Percentiles rank a stretch among this genome's conserved stretches.
These are phyloP conservation scores for Nematostella vectensis DNA, from an alignment of 92 coral and sea anemone species.

Conservation along the genomic window DNA sequence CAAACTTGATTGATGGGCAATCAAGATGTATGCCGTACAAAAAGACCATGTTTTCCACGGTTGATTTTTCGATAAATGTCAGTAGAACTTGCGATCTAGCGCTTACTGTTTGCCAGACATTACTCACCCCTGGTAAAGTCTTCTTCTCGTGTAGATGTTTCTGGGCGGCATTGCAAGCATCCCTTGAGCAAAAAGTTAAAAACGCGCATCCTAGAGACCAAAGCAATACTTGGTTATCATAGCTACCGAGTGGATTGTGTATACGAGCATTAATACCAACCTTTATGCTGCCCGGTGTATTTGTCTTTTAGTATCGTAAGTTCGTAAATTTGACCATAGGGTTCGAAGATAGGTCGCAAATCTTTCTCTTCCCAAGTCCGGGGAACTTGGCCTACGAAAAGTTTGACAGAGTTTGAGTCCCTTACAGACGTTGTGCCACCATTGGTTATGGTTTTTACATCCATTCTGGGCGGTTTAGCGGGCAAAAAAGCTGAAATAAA, in stretches of 20 bases:
- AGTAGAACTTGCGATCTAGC: too few species aligned
- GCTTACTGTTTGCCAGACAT: too few species aligned
- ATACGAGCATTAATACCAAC: conserved; percentile 26
- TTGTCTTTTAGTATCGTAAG: conserved; percentile 86
- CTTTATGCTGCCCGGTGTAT: conserved; percentile 89
- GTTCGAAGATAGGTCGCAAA: conserved; percentile 87
- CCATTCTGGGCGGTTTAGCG: conserved; percentile 27
- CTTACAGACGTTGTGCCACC: conserved; percentile 66
- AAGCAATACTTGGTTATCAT: conserved; percentile 5
- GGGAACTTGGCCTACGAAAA: conserved; percentile 97
- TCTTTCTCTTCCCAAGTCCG: conserved; percentile 96
- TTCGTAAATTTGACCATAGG: conserved; percentile 83
- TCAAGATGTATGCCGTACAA: too few species aligned
- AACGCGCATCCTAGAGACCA: conserved; percentile 87
- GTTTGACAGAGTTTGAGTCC: conserved; percentile 74
- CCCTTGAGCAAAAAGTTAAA: conserved; percentile 75
- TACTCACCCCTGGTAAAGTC: conserved; percentile 90
- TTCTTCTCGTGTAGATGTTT: conserved; percentile 84
- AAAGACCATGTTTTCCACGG: too few species aligned
- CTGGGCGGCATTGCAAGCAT: conserved; percentile 81
- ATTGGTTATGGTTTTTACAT: conserved; percentile 47
- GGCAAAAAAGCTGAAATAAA: conserved; percentile 42
- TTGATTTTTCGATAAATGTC: too few species aligned
- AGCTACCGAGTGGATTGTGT: conserved; percentile 2
- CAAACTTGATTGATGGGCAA: too few species aligned